Base-by-base conservation (phyloP, 2,888 invertebrate genomes). In the Ophion costatus region DNA sequence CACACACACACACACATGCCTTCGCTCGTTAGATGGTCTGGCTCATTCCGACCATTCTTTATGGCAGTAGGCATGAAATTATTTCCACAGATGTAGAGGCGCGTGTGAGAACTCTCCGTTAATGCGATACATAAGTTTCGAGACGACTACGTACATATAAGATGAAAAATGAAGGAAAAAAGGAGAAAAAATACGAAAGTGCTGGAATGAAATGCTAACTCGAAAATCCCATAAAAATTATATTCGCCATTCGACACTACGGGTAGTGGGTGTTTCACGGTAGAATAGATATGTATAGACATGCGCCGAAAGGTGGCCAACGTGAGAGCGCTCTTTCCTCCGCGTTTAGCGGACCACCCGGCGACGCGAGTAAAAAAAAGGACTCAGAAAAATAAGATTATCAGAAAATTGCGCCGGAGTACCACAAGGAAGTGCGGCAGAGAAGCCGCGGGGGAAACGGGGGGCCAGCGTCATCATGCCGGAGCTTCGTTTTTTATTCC, bases 291-390 rank as follows among this genome's bases (percentile, higher is more conserved):
- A 64, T 10, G 51, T 38, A 42, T 67, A 29, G 42, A 17, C 14
- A 56, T 17, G 7, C n/a, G 61, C 45, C 45, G 11, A 61, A 70
- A 78, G 59, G 9, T 24, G 42, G 20, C 24, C 61, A 69, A 77
- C 69, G 77, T 69, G 77, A 59, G 69, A 61, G 14, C n/a, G 69
- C 20, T 69, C 38, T 29, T 24, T 61, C 42, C 67, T 69, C 61
- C 67, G 77, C 20, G 57, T 69, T 77, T 77, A 77, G 69, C 45
- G 45, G 57, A 77, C 59, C 59, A 45, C 69, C 69, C 77, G 67
- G 69, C 17, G 20, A 69, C 59, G 20, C n/a, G 67, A 45, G 38
- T 20, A n/a, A 64, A n/a, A 45, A 74, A 33, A n/a, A 71, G 17
- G 38, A 57, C 22, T 20, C 14, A 67, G 24, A 9, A 17, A 38